These are phyloP conservation scores for Oligia strigilis DNA, from an alignment of 2,888 invertebrate species.

Conservation along the genomic window DNA sequence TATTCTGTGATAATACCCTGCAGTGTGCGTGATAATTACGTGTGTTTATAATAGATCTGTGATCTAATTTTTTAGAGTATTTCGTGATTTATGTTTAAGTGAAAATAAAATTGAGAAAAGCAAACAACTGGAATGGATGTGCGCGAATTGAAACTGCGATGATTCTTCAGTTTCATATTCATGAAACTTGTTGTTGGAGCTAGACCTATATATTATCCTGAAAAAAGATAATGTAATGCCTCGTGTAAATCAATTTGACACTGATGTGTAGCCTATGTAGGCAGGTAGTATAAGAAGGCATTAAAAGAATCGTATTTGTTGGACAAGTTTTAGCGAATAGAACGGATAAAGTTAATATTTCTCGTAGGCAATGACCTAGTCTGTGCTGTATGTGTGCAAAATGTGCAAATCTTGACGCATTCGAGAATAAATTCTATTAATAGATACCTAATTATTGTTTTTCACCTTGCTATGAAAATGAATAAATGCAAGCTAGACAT, in stretches of 20 bases:
- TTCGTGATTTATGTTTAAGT: slow-evolving; percentile 19
- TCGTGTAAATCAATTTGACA: slow-evolving; percentile 3
- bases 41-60: slow-evolving; percentile 22
- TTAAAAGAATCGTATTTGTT: slow-evolving; percentile 6
- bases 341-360: slow-evolving; percentile 55
- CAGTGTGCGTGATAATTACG: slow-evolving; percentile 58
- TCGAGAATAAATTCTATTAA: slow-evolving; percentile 33
- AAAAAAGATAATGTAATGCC: not conserved
- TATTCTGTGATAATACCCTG: slow-evolving; percentile 62
- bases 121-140: slow-evolving; percentile 52
- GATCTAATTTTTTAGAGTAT: not conserved
- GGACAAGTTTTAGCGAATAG: slow-evolving; percentile 34
- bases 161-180: slow-evolving; percentile 21
- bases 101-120: slow-evolving; percentile 15
- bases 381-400: slow-evolving; percentile 39
- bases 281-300: slow-evolving; percentile 1
- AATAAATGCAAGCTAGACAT: slow-evolving; percentile 15
- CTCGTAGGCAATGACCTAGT: slow-evolving; percentile 66
- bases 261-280: not conserved
- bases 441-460: slow-evolving; percentile 7
- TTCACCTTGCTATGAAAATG: slow-evolving; percentile 43
- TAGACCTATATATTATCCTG: not conserved
- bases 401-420: slow-evolving; percentile 32
- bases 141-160: slow-evolving; percentile 26
- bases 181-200: slow-evolving; percentile 7